These are phyloP conservation scores for Maniola jurtina DNA, from an alignment of 1,140 invertebrate species.

Conservation along the genomic window DNA sequence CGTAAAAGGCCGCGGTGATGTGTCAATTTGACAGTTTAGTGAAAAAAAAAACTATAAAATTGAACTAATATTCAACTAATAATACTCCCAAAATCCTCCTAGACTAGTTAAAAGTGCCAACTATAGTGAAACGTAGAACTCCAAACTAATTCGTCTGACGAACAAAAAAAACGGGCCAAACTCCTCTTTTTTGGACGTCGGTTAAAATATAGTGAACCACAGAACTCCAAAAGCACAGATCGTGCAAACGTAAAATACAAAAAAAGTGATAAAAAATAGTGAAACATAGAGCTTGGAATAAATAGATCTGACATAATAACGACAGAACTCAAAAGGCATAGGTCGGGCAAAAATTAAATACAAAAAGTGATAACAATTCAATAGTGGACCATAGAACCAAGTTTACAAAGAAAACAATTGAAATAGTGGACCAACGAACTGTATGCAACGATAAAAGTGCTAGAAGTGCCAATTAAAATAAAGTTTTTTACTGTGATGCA, in stretches of 20 bases:
- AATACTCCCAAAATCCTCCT: conserved; percentile 62
- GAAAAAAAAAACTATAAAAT: conserved; percentile 11
- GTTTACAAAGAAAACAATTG: conserved; percentile 19
- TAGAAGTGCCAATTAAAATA: conserved; percentile 7
- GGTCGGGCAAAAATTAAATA: neutral
- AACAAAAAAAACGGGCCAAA: neutral
- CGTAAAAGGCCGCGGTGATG: conserved; percentile 55
- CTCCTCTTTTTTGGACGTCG: no score
- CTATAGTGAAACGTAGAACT: conserved; percentile 22
- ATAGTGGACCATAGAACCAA: no score
- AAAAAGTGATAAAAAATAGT: neutral
- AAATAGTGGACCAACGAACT: conserved; percentile 32
- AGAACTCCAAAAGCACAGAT: neutral
- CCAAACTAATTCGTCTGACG: neutral
- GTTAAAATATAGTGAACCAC: conserved; percentile 29
- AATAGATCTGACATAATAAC: neutral
- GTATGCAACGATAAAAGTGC: conserved; percentile 29
- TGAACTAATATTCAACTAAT: conserved; percentile 37
- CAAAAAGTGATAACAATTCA: neutral
- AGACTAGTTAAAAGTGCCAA: conserved; percentile 47
- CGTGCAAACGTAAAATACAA: neutral
- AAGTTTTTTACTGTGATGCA: conserved; percentile 39
- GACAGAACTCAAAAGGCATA: neutral
- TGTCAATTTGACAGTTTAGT: conserved; percentile 56
- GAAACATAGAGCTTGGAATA: no score